Evolutionary conservation across 2,797 vertebrate genomes (phyloP), one percentile per base, ranked within the genome.

Genomic region (Cossypha niveicapilla): DNA sequence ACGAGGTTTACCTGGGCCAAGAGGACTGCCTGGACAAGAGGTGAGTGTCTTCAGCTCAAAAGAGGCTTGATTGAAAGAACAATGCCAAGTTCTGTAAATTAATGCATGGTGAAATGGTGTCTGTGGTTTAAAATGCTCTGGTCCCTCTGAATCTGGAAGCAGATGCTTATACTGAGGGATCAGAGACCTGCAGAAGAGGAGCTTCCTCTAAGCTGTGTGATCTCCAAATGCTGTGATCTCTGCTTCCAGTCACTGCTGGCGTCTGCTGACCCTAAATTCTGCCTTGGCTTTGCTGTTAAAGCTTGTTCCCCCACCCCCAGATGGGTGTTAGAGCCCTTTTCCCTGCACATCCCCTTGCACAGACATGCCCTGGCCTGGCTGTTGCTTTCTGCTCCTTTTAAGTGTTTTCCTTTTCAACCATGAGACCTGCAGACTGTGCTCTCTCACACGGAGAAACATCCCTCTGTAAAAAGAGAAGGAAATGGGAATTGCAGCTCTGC

Each of bases 1-100:
- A n/a, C 97, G 97, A 97, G 99, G 99, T 62, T 97, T 99, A 93
- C 99, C 98, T 41, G 99, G 99, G 92, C 98, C 98, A 6, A 98
- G 96, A 96, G 99, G 99, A 92, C 96, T 96, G 65, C 91, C 96
- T 86, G 99, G 99, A 92, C 97, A 98, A 42, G 98, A 99, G 98
- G 99, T 99, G 93, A 97, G 98, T 85, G 76, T 75, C 88, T 45
- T 39, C 27, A 42, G 35, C 73, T 57, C 35, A 54, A 13, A 79
- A 45, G 65, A 56, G n/a, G 9, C 56, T 32, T 41, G 23, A 65
- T 54, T 78, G 58, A 47, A 62, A 73, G 67, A 77, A 70, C 15
- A 45, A 53, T 4, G 5, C 45, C 10, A 10, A 80, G 19, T 86
- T 66, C 81, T 91, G 42, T 86, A 62, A 72, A 48, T 25, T 5